These are phyloP conservation scores for Cuculus canorus DNA, from an alignment of 2,797 vertebrate genomes.

Conservation along the genomic window DNA sequence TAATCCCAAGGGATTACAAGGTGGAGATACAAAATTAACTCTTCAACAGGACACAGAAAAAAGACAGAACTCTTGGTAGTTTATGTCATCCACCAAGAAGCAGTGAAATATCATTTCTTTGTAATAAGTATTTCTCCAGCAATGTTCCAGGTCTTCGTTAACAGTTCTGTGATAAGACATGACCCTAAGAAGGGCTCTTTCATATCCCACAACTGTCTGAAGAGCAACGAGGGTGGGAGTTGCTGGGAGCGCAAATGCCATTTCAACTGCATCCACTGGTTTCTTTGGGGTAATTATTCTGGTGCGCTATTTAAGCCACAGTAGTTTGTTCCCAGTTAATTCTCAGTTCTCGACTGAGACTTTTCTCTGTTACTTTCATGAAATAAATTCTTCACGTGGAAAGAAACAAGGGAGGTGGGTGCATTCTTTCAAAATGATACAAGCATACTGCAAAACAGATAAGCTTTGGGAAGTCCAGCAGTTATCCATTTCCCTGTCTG, in stretches of 20 bases:
- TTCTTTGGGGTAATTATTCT: not conserved
- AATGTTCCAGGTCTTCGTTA: slow-evolving; percentile 50
- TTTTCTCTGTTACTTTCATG: not conserved
- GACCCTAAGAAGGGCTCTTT: not conserved
- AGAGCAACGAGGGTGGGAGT: not conserved
- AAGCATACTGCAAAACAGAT: not conserved
- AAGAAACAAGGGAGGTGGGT: not conserved
- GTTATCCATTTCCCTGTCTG: not conserved
- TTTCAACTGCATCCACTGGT: slow-evolving; percentile 1
- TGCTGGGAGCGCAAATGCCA: not conserved
- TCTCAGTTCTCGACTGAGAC: not conserved
- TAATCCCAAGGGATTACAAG: not conserved
- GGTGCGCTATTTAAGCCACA: not conserved
- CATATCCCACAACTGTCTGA: slow-evolving; percentile 56
- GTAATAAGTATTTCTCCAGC: not conserved
- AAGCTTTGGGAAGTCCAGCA: not conserved
- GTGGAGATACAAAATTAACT: slow-evolving; percentile 31
- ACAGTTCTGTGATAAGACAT: slow-evolving; percentile 42
- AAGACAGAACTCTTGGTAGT: not conserved
- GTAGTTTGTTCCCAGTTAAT: not conserved
- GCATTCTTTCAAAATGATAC: not conserved
- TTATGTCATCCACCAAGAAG: slow-evolving; percentile 8
- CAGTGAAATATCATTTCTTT: not conserved
- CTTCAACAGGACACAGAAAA: not conserved
- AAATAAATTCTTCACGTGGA: not conserved